These are phyloP conservation scores for Polymixis flavicincta DNA, from an alignment of 2,888 invertebrate genomes.

Conservation along the genomic window DNA sequence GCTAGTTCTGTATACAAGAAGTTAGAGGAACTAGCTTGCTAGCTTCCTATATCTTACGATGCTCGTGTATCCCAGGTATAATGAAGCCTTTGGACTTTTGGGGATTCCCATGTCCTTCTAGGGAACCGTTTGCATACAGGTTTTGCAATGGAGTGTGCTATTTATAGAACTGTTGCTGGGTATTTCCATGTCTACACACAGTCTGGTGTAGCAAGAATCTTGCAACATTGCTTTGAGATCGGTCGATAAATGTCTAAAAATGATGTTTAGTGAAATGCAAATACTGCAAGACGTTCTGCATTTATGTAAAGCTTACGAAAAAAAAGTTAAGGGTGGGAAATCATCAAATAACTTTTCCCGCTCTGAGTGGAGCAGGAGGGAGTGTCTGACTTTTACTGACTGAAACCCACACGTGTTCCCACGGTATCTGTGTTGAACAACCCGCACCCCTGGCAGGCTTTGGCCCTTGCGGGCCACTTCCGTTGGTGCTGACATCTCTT, in stretches of 20 bases:
- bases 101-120: background rate
- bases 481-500: too few relatives aligned
- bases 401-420: too few relatives aligned
- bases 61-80: background rate
- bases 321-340: too few relatives aligned
- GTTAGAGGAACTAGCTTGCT: background rate
- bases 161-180: constrained; percentile 17
- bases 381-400: too few relatives aligned
- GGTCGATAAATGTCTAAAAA: background rate
- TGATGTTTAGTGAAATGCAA: background rate
- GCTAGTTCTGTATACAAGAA: background rate
- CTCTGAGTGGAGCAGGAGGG: too few relatives aligned
- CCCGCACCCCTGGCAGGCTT: too few relatives aligned
- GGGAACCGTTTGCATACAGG: background rate
- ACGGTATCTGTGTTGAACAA: too few relatives aligned
- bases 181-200: background rate
- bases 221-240: background rate
- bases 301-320: background rate
- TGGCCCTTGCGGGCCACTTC: too few relatives aligned
- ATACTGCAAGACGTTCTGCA: too few relatives aligned
- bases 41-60: background rate
- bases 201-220: background rate
- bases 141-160: background rate
- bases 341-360: too few relatives aligned
- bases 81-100: background rate